Conservation (phyloP, 2,888 invertebrate genomes). For the Koerneria pararmatus region DNA sequence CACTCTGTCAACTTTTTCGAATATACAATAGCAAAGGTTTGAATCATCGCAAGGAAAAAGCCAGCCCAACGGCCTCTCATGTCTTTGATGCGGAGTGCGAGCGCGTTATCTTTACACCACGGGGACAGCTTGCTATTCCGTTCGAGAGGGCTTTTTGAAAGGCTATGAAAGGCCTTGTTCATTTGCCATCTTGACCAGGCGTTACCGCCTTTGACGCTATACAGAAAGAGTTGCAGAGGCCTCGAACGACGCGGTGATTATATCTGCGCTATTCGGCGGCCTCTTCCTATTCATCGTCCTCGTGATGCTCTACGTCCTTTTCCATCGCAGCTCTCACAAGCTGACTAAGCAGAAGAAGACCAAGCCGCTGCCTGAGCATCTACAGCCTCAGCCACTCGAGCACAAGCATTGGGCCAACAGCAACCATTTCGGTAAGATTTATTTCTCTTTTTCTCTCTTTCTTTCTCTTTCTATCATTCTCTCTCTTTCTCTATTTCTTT, state of each 20-base stretch:
- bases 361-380: too few species aligned
- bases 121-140: too few species aligned
- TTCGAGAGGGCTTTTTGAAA: too few species aligned
- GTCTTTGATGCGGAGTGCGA: too few species aligned
- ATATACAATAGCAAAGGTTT: too few species aligned
- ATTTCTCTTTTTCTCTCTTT: not conserved
- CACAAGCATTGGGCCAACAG: not conserved
- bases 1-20: too few species aligned
- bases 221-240: constrained; percentile 11
- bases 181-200: too few species aligned
- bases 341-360: constrained; percentile 6
- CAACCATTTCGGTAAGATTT: not conserved
- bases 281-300: constrained; percentile 15
- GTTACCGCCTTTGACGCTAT: not conserved
- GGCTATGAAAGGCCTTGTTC: not conserved
- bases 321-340: constrained; percentile 10
- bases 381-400: not conserved
- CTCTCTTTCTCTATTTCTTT: too few species aligned
- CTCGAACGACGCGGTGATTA: constrained; percentile 5
- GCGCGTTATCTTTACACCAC: too few species aligned
- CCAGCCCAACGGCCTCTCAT: too few species aligned
- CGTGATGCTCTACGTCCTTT: constrained; percentile 3
- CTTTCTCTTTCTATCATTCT: too few species aligned
- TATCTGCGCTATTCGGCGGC: constrained; percentile 2
- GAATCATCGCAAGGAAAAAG: too few species aligned